Conservation (phyloP, 1,140 invertebrate species). For the Whitmania pigra region DNA sequence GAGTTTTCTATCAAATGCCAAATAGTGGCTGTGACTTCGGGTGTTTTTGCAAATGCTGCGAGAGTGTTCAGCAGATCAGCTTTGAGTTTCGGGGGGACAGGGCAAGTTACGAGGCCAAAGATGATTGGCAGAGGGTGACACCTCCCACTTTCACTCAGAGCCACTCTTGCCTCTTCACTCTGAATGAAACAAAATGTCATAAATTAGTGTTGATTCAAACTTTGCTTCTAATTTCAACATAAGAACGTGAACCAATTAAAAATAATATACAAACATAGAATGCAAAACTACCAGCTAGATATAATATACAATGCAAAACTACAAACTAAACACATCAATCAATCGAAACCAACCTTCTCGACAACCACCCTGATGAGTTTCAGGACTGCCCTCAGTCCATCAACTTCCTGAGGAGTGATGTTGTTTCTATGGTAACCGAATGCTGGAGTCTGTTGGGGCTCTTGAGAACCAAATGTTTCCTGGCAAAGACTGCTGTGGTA, state of each 20-base stretch:
- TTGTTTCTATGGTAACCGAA: slow-evolving; percentile 53
- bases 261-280: too few relatives aligned
- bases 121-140: slow-evolving; percentile 68
- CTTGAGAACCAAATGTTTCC: slow-evolving; percentile 44
- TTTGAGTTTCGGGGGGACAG: slow-evolving; percentile 70
- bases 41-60: slow-evolving; percentile 59
- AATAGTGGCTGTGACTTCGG: slow-evolving; percentile 59
- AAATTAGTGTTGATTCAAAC: too few relatives aligned
- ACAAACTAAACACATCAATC: neutral
- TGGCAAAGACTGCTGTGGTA: slow-evolving; percentile 54
- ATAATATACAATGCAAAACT: neutral
- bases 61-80: slow-evolving; percentile 64
- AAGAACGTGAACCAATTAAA: neutral
- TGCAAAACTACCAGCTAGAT: neutral
- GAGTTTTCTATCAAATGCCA: slow-evolving; percentile 77
- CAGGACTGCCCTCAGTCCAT: slow-evolving; percentile 68
- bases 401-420: slow-evolving; percentile 70
- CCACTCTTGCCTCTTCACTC: slow-evolving; percentile 62
- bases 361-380: slow-evolving; percentile 63
- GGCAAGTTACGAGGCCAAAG: slow-evolving; percentile 69
- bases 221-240: neutral
- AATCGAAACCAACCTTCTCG: slow-evolving; percentile 35
- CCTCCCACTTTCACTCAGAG: slow-evolving; percentile 68
- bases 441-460: slow-evolving; percentile 48
- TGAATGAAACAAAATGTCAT: slow-evolving; percentile 35